Base-by-base conservation (phyloP, 1,140 invertebrate genomes). In the Holcopasites calliopsidis region DNA sequence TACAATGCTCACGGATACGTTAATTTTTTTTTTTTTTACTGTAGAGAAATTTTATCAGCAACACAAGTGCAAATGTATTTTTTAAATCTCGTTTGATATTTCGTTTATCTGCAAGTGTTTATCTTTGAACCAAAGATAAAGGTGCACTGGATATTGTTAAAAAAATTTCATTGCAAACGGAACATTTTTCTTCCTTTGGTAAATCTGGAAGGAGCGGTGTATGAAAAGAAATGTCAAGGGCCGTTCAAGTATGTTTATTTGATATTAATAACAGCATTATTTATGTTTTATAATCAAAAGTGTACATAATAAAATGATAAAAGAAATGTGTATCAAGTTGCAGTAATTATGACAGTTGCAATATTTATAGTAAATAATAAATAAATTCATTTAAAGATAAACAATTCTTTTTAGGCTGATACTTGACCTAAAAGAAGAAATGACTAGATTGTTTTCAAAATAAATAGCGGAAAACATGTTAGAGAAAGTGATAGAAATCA, bases 401-500 rank as follows among this genome's bases (percentile, higher is more conserved):
- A n/a, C n/a, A n/a, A n/a, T n/a, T n/a, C n/a, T n/a, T n/a, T n/a
- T n/a, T n/a, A n/a, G n/a, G n/a, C n/a, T n/a, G n/a, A n/a, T n/a
- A n/a, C n/a, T n/a, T n/a, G n/a, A n/a, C n/a, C n/a, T n/a, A n/a
- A n/a, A n/a, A n/a, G n/a, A n/a, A n/a, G n/a, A n/a, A n/a, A n/a
- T n/a, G n/a, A n/a, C n/a, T n/a, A n/a, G n/a, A n/a, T 31, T n/a
- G 6, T 23, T 26, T 49, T 61, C 21, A 3, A 23, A 2, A 28
- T 44, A 57, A 47, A 57, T 47, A 11, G 47, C 44, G 40, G 35
- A 64, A 49, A 61, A 33, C 31, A 47, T 71, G 33, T 54, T 57
- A 47, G 35, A 69, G 21, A 47, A 57, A n/a, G n/a, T n/a, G n/a
- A n/a, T n/a, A n/a, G n/a, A n/a, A n/a, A n/a, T n/a, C n/a, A n/a